Percentiles rank a stretch among this genome's conserved stretches.
phyloP scores from a whole-genome alignment of 2,797 vertebrate genomes.

The Thamnophis elegans region DNA sequence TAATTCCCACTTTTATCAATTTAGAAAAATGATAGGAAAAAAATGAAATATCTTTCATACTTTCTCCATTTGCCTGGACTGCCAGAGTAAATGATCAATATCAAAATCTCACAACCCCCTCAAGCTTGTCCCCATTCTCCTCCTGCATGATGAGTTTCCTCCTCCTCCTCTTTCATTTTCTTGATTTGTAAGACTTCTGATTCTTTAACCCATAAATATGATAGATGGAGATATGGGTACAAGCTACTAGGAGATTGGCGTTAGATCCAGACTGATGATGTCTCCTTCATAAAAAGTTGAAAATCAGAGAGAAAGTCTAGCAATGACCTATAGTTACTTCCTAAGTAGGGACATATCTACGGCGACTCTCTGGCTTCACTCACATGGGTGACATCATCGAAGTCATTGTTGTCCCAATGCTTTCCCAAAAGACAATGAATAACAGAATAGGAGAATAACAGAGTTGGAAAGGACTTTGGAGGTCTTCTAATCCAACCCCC shows the following conservation, averaged over 20 bases:
- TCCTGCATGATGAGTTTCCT: too few relatives aligned
- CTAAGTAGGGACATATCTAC: not conserved
- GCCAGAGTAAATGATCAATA: slow-evolving; percentile 30
- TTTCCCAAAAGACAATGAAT: not conserved
- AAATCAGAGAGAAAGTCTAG: not conserved
- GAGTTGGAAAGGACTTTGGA: not conserved
- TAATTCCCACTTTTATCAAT: slow-evolving; percentile 10
- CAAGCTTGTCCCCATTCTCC: not conserved
- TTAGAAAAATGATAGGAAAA: slow-evolving; percentile 14
- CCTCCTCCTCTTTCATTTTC: not conserved
- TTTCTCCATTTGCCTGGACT: slow-evolving; percentile 6
- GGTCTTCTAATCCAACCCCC: not conserved
- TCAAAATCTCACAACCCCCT: not conserved
- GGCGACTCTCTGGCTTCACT: not conserved
- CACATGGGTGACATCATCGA: not conserved
- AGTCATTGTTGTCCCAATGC: not conserved
- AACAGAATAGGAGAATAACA: not conserved
- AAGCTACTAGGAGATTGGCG: slow-evolving; percentile 52
- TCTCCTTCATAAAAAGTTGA: slow-evolving; percentile 52
- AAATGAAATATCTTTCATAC: slow-evolving; percentile 36
- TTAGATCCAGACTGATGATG: slow-evolving; percentile 57
- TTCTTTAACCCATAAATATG: not conserved
- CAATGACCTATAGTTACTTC: slow-evolving; percentile 33
- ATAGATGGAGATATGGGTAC: slow-evolving; percentile 47
- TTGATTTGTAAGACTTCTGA: not conserved